These are phyloP conservation scores for Drosophila leonis DNA, from an alignment of 2,888 invertebrate species.

Conservation along the genomic window DNA sequence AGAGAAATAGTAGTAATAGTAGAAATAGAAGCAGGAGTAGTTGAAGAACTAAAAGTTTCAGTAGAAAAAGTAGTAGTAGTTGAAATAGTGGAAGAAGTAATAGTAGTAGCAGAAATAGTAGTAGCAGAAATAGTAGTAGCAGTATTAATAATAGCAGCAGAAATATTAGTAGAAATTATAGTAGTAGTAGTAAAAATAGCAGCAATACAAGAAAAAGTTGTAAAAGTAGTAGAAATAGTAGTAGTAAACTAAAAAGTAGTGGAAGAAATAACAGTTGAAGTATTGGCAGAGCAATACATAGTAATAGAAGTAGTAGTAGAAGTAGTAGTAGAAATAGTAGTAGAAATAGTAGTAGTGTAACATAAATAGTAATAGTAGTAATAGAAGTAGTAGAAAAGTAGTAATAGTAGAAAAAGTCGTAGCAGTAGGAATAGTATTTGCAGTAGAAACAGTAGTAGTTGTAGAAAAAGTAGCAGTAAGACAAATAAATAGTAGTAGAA, in stretches of 20 bases:
- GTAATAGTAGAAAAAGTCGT: background rate
- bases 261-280: background rate
- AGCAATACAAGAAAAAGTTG: background rate
- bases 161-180: background rate
- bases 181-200: background rate
- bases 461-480: too few relatives aligned
- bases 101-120: background rate
- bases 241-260: background rate
- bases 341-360: background rate
- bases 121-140: background rate
- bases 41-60: background rate
- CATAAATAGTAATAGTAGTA: background rate
- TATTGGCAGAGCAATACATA: too few relatives aligned
- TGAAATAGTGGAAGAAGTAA: background rate
- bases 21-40: background rate
- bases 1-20: background rate
- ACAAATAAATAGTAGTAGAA: too few relatives aligned
- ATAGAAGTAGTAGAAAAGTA: background rate
- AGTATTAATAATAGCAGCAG: background rate
- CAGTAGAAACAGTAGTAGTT: background rate
- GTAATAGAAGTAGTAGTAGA: too few relatives aligned
- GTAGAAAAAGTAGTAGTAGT: background rate
- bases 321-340: background rate
- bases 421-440: background rate
- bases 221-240: background rate